Percentiles rank a stretch among this genome's conserved stretches.
phyloP scores from a whole-genome alignment of 2,888 invertebrate species.

The Plebejus argus region DNA sequence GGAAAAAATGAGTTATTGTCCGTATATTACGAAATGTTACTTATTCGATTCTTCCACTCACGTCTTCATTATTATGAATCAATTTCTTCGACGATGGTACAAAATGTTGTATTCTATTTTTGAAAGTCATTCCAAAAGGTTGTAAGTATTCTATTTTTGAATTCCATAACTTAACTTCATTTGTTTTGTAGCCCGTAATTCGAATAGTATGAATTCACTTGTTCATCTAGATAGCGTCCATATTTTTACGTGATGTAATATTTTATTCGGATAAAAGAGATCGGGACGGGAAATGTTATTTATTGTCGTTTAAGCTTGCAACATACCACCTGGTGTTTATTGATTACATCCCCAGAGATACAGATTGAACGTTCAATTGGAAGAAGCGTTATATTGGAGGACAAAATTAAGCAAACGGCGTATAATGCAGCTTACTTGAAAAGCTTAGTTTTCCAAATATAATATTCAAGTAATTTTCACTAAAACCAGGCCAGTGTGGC shows the following conservation, averaged over 20 bases:
- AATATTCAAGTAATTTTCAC: no score
- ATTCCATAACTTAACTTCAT: background rate
- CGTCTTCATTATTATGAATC: no score
- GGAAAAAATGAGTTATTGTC: no score
- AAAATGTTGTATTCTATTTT: background rate
- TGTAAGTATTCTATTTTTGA: background rate
- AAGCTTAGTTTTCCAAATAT: no score
- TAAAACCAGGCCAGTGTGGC: no score
- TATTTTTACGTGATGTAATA: conserved; percentile 29
- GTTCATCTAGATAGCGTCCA: background rate
- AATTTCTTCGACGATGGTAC: no score
- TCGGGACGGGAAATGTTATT: conserved; percentile 3
- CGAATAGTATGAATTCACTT: background rate
- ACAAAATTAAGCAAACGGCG: background rate
- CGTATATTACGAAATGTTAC: no score
- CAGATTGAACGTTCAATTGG: background rate
- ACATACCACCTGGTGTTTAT: conserved; percentile 15
- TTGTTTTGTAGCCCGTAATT: background rate
- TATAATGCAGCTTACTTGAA: background rate
- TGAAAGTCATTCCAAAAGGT: no score
- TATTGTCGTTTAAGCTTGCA: conserved; percentile 18
- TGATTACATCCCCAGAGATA: conserved; percentile 6
- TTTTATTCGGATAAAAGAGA: conserved; percentile 6
- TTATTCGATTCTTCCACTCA: no score
- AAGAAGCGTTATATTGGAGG: background rate